These are phyloP conservation scores for Catharus minimus DNA, from an alignment of 2,113 vertebrate species.

Conservation along the genomic window DNA sequence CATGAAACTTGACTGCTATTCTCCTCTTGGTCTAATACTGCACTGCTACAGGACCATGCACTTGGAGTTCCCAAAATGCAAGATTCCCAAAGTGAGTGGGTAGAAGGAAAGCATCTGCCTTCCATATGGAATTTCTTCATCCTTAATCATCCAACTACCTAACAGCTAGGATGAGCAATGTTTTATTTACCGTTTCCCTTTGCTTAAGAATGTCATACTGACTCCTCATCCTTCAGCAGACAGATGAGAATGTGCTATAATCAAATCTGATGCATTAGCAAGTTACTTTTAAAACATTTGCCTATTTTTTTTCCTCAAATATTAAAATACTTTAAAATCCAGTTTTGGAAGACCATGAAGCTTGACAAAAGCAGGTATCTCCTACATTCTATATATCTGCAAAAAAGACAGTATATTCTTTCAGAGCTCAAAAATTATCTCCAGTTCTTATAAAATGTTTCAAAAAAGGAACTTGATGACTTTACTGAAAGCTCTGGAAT, in stretches of 20 bases:
- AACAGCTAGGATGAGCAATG: constrained; percentile 21
- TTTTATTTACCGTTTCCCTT: constrained; percentile 38
- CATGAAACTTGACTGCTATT: neutral
- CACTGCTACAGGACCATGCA: neutral
- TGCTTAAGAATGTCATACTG: constrained; percentile 20
- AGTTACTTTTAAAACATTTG: neutral
- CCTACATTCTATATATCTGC: neutral
- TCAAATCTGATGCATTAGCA: neutral
- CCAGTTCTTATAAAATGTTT: constrained; percentile 18
- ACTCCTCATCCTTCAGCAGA: neutral
- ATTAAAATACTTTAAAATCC: neutral
- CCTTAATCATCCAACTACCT: neutral
- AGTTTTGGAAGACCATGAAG: neutral
- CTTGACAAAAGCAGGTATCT: neutral
- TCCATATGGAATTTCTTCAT: constrained; percentile 19
- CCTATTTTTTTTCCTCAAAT: neutral
- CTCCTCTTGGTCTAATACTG: neutral
- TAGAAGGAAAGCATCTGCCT: constrained; percentile 34
- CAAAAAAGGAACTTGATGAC: constrained; percentile 31
- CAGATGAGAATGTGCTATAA: neutral
- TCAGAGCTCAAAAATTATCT: constrained; percentile 7
- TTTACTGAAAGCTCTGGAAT: constrained; percentile 32
- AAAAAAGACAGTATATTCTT: neutral
- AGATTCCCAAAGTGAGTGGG: neutral
- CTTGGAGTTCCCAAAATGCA: neutral